These are phyloP conservation scores for Astropecten irregularis DNA, from an alignment of 53 echinoderm and acorn worm species.

Conservation along the genomic window DNA sequence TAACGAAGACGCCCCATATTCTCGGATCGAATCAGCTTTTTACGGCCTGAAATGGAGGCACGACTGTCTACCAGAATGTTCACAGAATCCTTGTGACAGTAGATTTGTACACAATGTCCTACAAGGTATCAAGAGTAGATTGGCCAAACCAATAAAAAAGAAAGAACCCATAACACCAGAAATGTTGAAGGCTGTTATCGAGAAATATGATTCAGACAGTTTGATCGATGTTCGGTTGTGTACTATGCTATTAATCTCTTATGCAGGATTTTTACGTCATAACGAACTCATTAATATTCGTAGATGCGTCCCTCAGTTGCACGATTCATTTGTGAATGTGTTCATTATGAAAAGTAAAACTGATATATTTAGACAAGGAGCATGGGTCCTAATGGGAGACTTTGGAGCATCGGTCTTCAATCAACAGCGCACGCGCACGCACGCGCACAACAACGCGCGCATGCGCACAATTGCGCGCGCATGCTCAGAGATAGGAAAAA, in stretches of 20 bases:
- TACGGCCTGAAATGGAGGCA: constrained; percentile 43
- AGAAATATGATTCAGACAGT: constrained; percentile 2
- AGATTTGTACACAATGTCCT: constrained; percentile 33
- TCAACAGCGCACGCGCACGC: too few species aligned
- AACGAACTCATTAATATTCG: constrained; percentile 34
- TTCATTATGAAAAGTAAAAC: constrained; percentile 45
- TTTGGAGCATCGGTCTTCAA: too few species aligned
- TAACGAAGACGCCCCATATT: constrained; percentile 9
- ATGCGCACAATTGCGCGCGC: too few species aligned
- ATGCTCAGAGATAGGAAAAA: too few species aligned
- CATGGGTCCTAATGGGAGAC: too few species aligned
- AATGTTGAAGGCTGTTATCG: background rate
- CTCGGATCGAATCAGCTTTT: constrained; percentile 22
- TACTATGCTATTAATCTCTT: constrained; percentile 24
- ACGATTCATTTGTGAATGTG: background rate
- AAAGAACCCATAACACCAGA: constrained; percentile 48
- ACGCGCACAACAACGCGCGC: too few species aligned
- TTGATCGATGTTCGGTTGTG: constrained; percentile 15
- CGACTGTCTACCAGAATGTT: constrained; percentile 2
- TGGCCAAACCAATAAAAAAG: background rate
- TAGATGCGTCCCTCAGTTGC: constrained; percentile 13
- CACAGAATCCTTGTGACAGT: constrained; percentile 17
- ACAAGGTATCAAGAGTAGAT: constrained; percentile 24
- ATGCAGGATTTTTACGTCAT: constrained; percentile 6
- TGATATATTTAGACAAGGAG: constrained; percentile 41